These are phyloP conservation scores for Dermochelys coriacea DNA, from an alignment of 2,797 vertebrate species.

Conservation along the genomic window DNA sequence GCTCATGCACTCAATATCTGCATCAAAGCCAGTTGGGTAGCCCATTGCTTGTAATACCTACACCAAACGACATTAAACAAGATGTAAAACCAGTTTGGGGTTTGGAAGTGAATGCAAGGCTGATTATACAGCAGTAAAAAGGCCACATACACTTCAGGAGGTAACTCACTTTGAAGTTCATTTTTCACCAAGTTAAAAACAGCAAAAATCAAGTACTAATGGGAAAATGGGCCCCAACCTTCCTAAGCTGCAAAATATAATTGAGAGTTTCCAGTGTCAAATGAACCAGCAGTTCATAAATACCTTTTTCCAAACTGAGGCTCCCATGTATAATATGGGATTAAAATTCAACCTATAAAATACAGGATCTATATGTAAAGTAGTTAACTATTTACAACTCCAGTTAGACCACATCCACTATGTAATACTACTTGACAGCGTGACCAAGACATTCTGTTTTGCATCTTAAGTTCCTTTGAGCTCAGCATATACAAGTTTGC, in stretches of 20 bases:
- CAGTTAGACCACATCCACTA: background rate
- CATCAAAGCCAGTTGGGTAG: conserved; percentile 97
- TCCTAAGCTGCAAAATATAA: background rate
- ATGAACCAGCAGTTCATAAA: background rate
- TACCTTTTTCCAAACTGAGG: background rate
- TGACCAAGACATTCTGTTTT: background rate
- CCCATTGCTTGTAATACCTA: conserved; percentile 99
- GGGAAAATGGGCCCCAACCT: background rate
- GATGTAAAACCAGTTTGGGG: background rate
- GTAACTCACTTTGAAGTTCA: background rate
- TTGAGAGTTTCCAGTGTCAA: conserved; percentile 8
- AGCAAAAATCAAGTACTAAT: background rate
- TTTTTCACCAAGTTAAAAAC: background rate
- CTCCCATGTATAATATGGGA: background rate
- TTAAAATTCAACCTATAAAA: background rate
- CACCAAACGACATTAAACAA: conserved; percentile 31
- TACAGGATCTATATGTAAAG: background rate
- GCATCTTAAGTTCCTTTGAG: background rate
- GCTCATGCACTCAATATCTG: conserved; percentile 95
- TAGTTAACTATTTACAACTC: background rate
- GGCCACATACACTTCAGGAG: background rate
- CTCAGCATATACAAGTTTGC: background rate
- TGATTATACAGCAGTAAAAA: background rate
- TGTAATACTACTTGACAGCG: background rate
- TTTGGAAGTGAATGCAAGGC: background rate